Conservation (phyloP, 1,140 invertebrate species). For the Pentalonia nigronervosa region DNA sequence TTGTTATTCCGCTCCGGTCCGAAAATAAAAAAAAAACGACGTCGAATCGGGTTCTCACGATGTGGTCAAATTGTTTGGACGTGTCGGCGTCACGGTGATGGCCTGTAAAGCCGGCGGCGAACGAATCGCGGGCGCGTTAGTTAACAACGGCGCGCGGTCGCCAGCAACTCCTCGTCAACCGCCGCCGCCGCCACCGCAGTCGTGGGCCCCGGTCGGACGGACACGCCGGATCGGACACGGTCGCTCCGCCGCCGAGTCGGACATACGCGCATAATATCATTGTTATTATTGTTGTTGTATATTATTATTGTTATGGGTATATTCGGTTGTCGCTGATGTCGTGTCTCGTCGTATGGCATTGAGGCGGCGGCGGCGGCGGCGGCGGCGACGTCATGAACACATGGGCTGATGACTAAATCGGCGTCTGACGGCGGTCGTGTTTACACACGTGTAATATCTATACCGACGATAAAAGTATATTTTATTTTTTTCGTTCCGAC, state of each 20-base stretch:
- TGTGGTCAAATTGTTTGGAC: constrained; percentile 52
- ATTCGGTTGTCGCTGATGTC: too few species aligned
- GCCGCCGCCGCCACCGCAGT: not conserved
- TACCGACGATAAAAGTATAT: too few species aligned
- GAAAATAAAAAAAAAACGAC: not conserved
- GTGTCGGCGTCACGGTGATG: constrained; percentile 55
- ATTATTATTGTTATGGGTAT: not conserved
- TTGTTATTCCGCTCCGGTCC: constrained; percentile 2
- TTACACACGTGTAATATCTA: not conserved
- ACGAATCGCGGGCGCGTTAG: constrained; percentile 35
- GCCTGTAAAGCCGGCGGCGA: not conserved
- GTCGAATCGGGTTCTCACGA: constrained; percentile 56
- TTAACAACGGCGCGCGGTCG: constrained; percentile 5
- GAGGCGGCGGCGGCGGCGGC: too few species aligned
- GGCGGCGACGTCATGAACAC: too few species aligned
- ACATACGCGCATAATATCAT: not conserved
- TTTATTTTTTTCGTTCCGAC: not conserved
- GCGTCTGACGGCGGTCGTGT: not conserved
- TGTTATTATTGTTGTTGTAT: not conserved
- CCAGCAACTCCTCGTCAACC: not conserved
- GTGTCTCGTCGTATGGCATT: too few species aligned
- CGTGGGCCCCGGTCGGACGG: not conserved
- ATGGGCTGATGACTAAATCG: constrained; percentile 31
- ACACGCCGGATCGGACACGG: constrained; percentile 53
- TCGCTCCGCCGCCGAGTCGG: not conserved